Base-by-base conservation (phyloP, 2,113 vertebrate genomes). In the Ariopsis seemanni region DNA sequence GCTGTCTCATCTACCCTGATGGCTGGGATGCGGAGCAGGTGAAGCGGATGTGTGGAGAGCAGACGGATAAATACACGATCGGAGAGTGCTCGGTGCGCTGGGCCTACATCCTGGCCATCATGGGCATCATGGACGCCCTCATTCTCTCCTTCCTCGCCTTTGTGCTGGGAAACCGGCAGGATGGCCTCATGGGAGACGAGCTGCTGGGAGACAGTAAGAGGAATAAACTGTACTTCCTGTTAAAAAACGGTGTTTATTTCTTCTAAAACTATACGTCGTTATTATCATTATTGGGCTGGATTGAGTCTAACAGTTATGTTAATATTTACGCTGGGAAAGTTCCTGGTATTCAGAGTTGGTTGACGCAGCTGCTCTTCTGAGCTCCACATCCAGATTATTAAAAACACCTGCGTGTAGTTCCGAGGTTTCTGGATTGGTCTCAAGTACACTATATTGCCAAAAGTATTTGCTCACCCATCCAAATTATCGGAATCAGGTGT, bases 21-120 rank as follows among this genome's bases (percentile, higher is more conserved):
- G 98, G 98, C 93, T 99, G 98, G 98, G 98, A 99, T 93, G 97
- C 97, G 82, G 97, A 98, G 88, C 98, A 99, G 95, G 98, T 99
- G 92, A 99, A 97, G 94, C 94, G 97, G 84, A 98, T 99, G 98
- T 99, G 98, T 42, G 98, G 98, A 84, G 98, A 99, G 93, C 96
- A 97, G 95, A 99, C 98, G 42, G 98, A 98, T 94, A 99, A 99
- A 94, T 99, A 99, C 96, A 97, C 97, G 2, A 96, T 99, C 74
- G 98, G 98, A 18, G 97, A 98, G 91, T 99, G 95, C 92, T 96
- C 95, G 0, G 92, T 96, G 91, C 95, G 95, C 91, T 96, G 95
- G 95, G 95, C 95, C 0, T 99, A 99, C 94, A 99, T 99, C 93
- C 95, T 99, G 95, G 98, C 98, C 42, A 99, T 99, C 93, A 99